phyloP scores from a whole-genome alignment of 2,888 invertebrate genomes.

The Spisula solida region DNA sequence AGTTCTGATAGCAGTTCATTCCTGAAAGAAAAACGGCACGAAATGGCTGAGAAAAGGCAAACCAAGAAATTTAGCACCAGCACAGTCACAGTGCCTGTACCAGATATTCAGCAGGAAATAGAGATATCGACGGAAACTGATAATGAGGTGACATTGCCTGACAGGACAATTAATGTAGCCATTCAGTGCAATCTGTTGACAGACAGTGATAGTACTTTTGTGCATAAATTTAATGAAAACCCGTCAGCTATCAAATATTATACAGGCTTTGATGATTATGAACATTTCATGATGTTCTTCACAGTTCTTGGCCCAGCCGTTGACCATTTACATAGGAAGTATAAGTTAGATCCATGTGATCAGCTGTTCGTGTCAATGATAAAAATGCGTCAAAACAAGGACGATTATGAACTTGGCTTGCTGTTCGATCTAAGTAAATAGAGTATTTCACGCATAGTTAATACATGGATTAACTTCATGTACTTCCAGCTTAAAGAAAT shows the following conservation, averaged over 20 bases:
- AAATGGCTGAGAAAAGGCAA: slow-evolving; percentile 19
- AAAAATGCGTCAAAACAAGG: slow-evolving; percentile 67
- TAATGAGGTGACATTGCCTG: not conserved
- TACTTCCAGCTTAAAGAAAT: slow-evolving; percentile 68
- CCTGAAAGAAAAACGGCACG: not conserved
- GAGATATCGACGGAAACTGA: slow-evolving; percentile 3
- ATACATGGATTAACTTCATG: slow-evolving; percentile 70
- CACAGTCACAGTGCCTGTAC: not conserved
- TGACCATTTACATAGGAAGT: slow-evolving; percentile 39
- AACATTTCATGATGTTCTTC: slow-evolving; percentile 60
- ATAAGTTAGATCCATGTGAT: slow-evolving; percentile 46
- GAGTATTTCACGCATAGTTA: slow-evolving; percentile 58
- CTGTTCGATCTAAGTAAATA: slow-evolving; percentile 57
- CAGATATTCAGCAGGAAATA: slow-evolving; percentile 24
- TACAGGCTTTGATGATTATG: slow-evolving; percentile 62
- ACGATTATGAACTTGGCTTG: slow-evolving; percentile 65
- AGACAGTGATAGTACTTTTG: not conserved
- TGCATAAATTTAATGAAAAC: slow-evolving; percentile 25
- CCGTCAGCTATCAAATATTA: slow-evolving; percentile 53
- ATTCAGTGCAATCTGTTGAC: slow-evolving; percentile 31
- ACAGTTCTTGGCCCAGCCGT: slow-evolving; percentile 50
- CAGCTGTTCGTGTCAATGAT: slow-evolving; percentile 67
- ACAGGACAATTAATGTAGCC: not conserved
- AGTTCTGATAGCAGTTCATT: not conserved
- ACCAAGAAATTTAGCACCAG: not conserved